Percentiles rank a stretch among this genome's conserved stretches.
Conservation (phyloP, 2,888 invertebrate genomes). For the Cordylochernes scorpioides region DNA sequence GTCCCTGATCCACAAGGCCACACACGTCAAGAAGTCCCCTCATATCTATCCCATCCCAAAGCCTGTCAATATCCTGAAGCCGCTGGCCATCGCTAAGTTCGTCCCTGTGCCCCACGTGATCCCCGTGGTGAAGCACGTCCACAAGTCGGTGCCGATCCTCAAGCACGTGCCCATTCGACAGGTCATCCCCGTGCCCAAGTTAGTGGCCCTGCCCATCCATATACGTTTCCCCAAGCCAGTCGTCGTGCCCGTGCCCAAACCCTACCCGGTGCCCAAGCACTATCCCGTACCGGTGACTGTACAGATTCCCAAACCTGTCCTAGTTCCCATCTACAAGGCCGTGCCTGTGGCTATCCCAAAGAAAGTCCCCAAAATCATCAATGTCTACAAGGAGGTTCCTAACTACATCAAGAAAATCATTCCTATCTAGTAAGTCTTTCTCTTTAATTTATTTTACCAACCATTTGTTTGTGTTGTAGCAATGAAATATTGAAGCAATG, state of each 20-base stretch:
- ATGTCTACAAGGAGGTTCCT: slow-evolving; percentile 11
- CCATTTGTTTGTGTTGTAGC: too few species aligned
- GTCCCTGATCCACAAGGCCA: too few species aligned
- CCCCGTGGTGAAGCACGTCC: slow-evolving; percentile 11
- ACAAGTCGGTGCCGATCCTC: slow-evolving; percentile 9
- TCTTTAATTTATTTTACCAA: too few species aligned
- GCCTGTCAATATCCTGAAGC: slow-evolving; percentile 8
- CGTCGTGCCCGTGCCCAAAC: slow-evolving; percentile 11
- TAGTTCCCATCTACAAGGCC: slow-evolving; percentile 10
- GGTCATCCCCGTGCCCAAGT: slow-evolving; percentile 8
- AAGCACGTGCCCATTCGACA: slow-evolving; percentile 9
- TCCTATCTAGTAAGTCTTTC: slow-evolving; percentile 12
- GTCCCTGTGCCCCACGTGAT: slow-evolving; percentile 11
- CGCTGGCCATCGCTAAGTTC: slow-evolving; percentile 10
- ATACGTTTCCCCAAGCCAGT: slow-evolving; percentile 12
- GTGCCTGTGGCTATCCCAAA: slow-evolving; percentile 11
- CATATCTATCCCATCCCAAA: slow-evolving; percentile 13
- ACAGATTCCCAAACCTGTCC: slow-evolving; percentile 11
- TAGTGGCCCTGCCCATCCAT: slow-evolving; percentile 8
- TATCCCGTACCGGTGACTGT: slow-evolving; percentile 11
- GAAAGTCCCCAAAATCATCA: slow-evolving; percentile 8
- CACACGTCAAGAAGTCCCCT: too few species aligned
- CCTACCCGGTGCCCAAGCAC: slow-evolving; percentile 10
- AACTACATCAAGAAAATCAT: slow-evolving; percentile 12
- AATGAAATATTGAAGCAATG: too few species aligned